Evolutionary conservation across 2,888 invertebrate species (phyloP), one percentile per base, ranked within the genome.

Genomic region (Drosophila pegasa): DNA sequence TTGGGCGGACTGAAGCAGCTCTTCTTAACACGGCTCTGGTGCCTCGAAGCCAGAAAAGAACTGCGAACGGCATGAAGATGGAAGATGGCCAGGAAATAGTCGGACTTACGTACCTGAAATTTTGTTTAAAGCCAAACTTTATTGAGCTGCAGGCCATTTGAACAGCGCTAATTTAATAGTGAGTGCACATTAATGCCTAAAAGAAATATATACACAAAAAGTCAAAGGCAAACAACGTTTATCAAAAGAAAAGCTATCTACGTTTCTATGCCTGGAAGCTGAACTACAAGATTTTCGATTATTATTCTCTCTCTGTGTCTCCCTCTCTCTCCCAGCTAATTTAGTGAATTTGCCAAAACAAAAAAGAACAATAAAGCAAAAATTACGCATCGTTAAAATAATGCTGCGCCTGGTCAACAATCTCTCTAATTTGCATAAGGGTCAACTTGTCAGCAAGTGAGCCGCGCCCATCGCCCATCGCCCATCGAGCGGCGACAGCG

Each of bases 361-460:
- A 54, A 29, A 37, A 37, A 18, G 8, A 41, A 3, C 48, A 7
- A 22, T 29, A 31, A 18, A 29, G n/a, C 29, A 33, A n/a, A 51
- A 45, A 54, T 59, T 38, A 50, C 50, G 55, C 56, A 48, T 40
- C 52, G 38, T 50, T 54, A 56, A 69, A 40, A 16, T 20, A 38
- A 38, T 22, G 25, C 22, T 31, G 20, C n/a, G 12, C 35, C 22
- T 38, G 47, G 35, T 43, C 29, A 45, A 66, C 66, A 65, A 43
- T 37, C 43, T n/a, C 43, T n/a, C 48, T 43, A 68, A 74, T 72
- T 72, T 72, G 69, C 88, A 88, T 88, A 87, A 88, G 75, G 85
- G 87, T 80, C 88, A 87, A 74, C 76, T 45, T 57, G 54, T 43
- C 55, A 64, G 55, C 40, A 43, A 51, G 52, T 37, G 29, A 37